phyloP scores from a whole-genome alignment of 2,113 vertebrate genomes.

The Barnardius zonarius region DNA sequence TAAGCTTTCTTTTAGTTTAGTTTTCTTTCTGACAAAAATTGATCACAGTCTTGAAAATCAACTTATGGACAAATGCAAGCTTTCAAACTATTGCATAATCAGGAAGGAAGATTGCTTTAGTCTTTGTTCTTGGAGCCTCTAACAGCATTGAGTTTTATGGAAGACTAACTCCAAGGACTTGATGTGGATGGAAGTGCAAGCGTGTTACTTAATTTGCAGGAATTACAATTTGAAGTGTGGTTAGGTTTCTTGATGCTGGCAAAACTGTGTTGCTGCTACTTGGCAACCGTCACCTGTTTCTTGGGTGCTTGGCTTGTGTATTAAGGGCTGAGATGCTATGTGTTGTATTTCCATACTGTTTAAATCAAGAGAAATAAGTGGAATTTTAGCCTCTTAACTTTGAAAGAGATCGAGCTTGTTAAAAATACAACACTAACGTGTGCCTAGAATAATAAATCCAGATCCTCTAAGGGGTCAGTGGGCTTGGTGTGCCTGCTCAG shows the following conservation, averaged over 20 bases:
- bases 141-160: not conserved
- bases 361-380: not conserved
- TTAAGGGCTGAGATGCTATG: not conserved
- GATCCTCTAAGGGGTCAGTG: not conserved
- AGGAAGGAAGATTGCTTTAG: not conserved
- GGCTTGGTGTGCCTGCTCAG: not conserved
- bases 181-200: not conserved
- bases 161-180: not conserved
- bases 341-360: not conserved
- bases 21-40: not conserved
- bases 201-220: not conserved
- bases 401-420: not conserved
- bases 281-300: fast-evolving
- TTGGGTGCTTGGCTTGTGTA: not conserved
- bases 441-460: not conserved
- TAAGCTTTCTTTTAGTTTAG: not conserved
- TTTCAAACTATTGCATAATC: not conserved
- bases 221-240: not conserved
- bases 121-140: not conserved
- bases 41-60: not conserved
- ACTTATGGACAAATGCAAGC: not conserved
- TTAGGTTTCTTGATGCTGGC: not conserved
- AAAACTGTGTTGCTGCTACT: not conserved
- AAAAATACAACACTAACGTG: not conserved
- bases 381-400: not conserved